Conservation (phyloP, 23 tunicate species). For the Diplosoma virens region DNA sequence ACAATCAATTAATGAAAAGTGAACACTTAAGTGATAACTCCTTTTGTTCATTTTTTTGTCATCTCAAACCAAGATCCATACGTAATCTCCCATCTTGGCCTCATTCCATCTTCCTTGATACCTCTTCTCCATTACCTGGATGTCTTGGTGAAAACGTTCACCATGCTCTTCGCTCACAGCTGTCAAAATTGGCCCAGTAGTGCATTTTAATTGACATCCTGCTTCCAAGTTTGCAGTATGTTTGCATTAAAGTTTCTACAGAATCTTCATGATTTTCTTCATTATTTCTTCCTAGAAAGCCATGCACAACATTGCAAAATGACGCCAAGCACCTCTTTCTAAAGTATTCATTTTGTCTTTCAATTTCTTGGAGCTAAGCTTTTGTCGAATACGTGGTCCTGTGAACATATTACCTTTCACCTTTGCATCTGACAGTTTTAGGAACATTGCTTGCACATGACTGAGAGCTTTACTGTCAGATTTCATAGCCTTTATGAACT, state of each 20-base stretch:
- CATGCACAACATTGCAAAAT: constrained; percentile 10
- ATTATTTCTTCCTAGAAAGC: constrained; percentile 22
- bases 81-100: constrained; percentile 21
- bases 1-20: constrained; percentile 4
- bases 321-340: constrained; percentile 17
- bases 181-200: constrained; percentile 10
- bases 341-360: constrained; percentile 22
- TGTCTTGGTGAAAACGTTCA: constrained; percentile 30
- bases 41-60: neutral
- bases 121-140: constrained; percentile 25
- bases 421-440: no score
- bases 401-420: no score
- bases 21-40: neutral
- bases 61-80: constrained; percentile 8
- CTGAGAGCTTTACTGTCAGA: constrained; percentile 2
- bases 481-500: constrained; percentile 11
- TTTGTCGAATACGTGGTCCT: no score
- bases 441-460: no score
- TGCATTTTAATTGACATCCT: constrained; percentile 26
- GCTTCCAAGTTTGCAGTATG: constrained; percentile 27
- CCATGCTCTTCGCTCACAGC: constrained; percentile 19
- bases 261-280: constrained; percentile 7
- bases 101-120: neutral
- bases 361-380: no score
- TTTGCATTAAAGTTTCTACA: constrained; percentile 9